Evolutionary conservation across 2,888 invertebrate species (phyloP), one percentile per base, ranked within the genome.

Genomic region (Latrodectus hesperus): DNA sequence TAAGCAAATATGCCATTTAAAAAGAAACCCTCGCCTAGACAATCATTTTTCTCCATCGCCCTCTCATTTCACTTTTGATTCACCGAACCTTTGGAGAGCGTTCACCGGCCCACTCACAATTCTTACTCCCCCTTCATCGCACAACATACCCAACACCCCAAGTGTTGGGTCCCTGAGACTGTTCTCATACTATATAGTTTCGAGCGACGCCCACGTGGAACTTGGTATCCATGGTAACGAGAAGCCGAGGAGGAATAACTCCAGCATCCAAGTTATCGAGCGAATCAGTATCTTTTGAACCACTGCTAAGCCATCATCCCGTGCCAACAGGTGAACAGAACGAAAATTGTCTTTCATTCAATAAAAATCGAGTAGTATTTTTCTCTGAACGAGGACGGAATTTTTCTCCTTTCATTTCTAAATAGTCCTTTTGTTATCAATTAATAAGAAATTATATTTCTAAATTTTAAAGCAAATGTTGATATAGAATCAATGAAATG

Each of bases 161-260:
- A 26, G 81, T 64, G 81, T 53, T 53, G n/a, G 71, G 76, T 72
- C 64, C 71, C 16, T 11, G 71, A 26, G 71, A 71, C 52, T 68
- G 17, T 14, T 4, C 71, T 14, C 9, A n/a, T 10, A 26, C 55
- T 26, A 51, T 38, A 17, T n/a, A 60, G 26, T 16, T 55, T 55
- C 68, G n/a, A 60, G 26, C 38, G 55, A 72, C 87, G 70, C 82
- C 87, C 82, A 83, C 87, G 77, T 83, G 78, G 73, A 85, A 85
- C 79, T 79, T 79, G 74, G 78, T 88, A 22, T 12, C 74, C 71
- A 83, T 78, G 75, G 74, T 14, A 64, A 83, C 83, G 70, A 65
- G 86, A 87, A 64, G 71, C 87, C 52, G n/a, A 16, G 68, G 83
- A 83, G 68, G 51, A 60, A 65, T 70, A 68, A 78, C 83, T 51